Base-by-base conservation (phyloP, 2,888 invertebrate species). In the Eretmocerus hayati region DNA sequence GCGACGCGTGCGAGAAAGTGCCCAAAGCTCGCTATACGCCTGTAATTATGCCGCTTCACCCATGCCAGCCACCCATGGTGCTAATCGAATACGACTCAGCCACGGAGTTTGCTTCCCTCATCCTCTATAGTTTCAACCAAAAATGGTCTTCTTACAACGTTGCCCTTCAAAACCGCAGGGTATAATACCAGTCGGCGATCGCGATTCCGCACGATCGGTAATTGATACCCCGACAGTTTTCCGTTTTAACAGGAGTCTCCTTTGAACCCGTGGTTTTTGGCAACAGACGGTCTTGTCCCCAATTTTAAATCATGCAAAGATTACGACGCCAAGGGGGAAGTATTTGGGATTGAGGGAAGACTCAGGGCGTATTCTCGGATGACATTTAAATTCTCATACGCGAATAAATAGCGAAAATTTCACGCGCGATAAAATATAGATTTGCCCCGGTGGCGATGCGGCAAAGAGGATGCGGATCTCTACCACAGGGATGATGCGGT, bases 341-440 rank as follows among this genome's bases (percentile, higher is more conserved):
- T 30, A 30, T 8, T 30, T 30, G 36, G n/a, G 30, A 30, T 13
- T 30, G 8, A 13, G 30, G 8, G 30, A 30, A 8, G 30, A 13
- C 30, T 30, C 30, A 9, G 43, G 46, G 59, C 60, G 62, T 64
- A 66, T 69, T 69, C 67, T 62, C 18, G 62, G 64, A 62, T 64
- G 67, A 69, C 71, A 71, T 71, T 71, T 71, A 71, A 71, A 71
- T 71, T 71, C 71, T 69, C 69, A 69, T 71, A 70, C 69, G 70
- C 69, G 70, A 70, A 71, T 71, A 69, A 71, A 71, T 71, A 70
- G 70, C 69, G 65, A 71, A 70, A 71, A 71, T 71, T 71, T 71
- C 65, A 71, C 68, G 71, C 68, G 65, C 71, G 63, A 71, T 71
- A 71, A 71, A 71, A 69, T 71, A 71, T 71, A 71, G 71, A 71